Evolutionary conservation across 2,113 vertebrate species (phyloP).

Genomic region (Psophia crepitans): DNA sequence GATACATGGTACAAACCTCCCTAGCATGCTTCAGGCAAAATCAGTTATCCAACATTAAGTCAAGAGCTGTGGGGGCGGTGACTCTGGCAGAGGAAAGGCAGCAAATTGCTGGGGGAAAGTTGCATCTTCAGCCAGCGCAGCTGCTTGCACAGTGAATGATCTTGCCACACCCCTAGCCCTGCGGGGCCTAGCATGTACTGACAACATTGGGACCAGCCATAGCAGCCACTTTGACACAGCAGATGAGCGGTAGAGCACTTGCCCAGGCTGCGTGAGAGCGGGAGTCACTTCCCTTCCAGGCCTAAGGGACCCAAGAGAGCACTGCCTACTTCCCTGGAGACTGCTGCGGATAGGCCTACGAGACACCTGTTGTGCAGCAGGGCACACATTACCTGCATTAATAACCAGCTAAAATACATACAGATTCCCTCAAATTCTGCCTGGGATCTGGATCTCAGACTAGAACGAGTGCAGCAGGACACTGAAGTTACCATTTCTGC

Average conservation of each 20-base stretch:
- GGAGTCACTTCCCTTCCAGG: rapidly evolving
- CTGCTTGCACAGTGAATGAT: slow-evolving; percentile 27
- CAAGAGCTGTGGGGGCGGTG: slow-evolving; percentile 23
- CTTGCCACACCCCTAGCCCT: not conserved
- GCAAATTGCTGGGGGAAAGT: not conserved
- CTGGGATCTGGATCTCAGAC: not conserved
- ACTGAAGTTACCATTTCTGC: not conserved
- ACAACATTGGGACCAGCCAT: not conserved
- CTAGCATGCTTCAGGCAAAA: not conserved
- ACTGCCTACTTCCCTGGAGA: not conserved
- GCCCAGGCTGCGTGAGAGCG: rapidly evolving
- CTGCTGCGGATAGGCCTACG: not conserved
- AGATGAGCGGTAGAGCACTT: not conserved
- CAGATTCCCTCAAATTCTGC: rapidly evolving
- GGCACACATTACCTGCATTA: not conserved
- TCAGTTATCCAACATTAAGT: slow-evolving; percentile 16
- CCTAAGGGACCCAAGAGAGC: not conserved
- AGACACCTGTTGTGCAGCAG: rapidly evolving
- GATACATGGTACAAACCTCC: not conserved
- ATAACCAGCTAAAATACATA: not conserved
- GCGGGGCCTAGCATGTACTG: not conserved
- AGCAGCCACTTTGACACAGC: not conserved
- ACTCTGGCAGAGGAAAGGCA: slow-evolving; percentile 15
- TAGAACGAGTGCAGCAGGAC: not conserved
- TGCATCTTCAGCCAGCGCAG: slow-evolving; percentile 34